A percentile compares a stretch with the other conserved stretches of the same genome.
These are phyloP conservation scores for Chydorus sphaericus DNA, from an alignment of 2,888 invertebrate species.

Conservation along the genomic window DNA sequence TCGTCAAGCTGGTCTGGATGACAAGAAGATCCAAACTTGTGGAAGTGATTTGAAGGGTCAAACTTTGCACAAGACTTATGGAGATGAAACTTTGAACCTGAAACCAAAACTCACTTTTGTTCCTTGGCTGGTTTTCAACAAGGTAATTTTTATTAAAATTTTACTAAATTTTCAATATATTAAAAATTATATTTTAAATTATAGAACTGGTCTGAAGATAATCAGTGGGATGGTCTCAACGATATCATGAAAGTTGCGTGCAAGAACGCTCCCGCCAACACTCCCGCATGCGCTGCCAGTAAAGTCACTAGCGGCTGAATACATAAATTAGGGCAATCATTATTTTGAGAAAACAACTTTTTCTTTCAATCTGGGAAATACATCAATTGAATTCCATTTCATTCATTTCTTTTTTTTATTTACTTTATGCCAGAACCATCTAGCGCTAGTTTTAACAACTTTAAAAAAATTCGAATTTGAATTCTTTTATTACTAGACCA, in stretches of 20 bases:
- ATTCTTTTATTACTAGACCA: too few species aligned
- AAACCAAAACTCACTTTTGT: slow-evolving; percentile 21
- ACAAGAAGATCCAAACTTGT: slow-evolving; percentile 19
- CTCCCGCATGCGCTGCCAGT: neutral
- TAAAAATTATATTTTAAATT: neutral
- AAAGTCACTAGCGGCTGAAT: neutral
- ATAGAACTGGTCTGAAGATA: neutral
- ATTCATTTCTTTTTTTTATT: too few species aligned
- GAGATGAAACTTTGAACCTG: slow-evolving; percentile 19
- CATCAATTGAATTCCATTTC: too few species aligned
- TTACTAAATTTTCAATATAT: neutral
- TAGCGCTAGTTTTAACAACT: too few species aligned
- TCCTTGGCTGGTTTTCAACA: slow-evolving; percentile 22
- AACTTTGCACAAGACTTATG: slow-evolving; percentile 20
- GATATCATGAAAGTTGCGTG: neutral
- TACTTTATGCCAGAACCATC: too few species aligned
- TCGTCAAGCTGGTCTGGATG: slow-evolving; percentile 17
- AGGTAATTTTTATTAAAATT: slow-evolving; percentile 14
- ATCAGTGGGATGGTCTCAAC: neutral
- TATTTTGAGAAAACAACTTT: too few species aligned
- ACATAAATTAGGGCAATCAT: too few species aligned
- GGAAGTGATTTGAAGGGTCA: slow-evolving; percentile 19
- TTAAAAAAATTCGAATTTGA: too few species aligned
- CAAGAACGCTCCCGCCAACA: neutral
- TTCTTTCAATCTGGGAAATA: too few species aligned